Percentiles rank a stretch among this genome's conserved stretches.
These are phyloP conservation scores for Malthinus seriepunctatus DNA, from an alignment of 2,888 invertebrate genomes.

Conservation along the genomic window DNA sequence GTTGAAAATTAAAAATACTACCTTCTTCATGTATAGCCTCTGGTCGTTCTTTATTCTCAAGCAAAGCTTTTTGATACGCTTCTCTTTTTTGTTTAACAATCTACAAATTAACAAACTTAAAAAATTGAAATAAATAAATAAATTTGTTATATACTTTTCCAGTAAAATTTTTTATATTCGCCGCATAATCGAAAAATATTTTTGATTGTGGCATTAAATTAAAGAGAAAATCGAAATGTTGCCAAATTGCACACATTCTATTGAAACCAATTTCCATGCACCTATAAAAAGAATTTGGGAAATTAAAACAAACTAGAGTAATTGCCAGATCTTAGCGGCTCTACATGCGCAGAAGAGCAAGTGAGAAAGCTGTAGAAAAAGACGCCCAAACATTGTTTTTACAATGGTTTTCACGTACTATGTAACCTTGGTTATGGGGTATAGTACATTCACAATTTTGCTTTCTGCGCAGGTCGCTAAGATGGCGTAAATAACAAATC, in stretches of 20 bases:
- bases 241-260: slow-evolving; percentile 5
- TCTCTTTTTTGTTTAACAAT: slow-evolving; percentile 5
- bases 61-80: neutral
- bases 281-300: too few species aligned
- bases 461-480: too few species aligned
- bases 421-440: too few species aligned
- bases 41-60: neutral
- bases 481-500: too few species aligned
- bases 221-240: slow-evolving; percentile 9
- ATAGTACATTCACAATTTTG: too few species aligned
- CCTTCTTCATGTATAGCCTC: slow-evolving; percentile 56
- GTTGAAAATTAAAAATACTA: neutral
- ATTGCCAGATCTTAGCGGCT: too few species aligned
- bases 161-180: slow-evolving; percentile 1
- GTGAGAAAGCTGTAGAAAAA: too few species aligned
- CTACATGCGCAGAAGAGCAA: too few species aligned
- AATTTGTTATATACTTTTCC: too few species aligned
- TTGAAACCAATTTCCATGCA: slow-evolving; percentile 7
- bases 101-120: neutral
- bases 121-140: neutral
- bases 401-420: too few species aligned
- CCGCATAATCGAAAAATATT: neutral
- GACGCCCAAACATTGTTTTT: too few species aligned
- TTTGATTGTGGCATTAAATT: neutral
- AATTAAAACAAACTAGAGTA: too few species aligned